Conservation (phyloP, 2,888 invertebrate genomes). For the Brachyptera putata region DNA sequence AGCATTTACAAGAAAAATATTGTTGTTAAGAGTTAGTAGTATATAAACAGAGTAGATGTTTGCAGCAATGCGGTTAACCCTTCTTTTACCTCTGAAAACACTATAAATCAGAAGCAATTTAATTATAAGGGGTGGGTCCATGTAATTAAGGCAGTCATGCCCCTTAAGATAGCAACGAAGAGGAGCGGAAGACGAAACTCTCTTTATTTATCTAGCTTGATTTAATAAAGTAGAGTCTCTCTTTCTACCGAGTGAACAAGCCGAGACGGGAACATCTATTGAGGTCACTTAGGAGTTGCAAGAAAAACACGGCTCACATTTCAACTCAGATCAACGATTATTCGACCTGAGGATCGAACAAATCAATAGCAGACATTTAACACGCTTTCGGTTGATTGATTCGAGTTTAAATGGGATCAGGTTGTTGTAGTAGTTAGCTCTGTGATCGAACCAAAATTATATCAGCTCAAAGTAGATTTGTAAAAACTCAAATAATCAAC, state of each 20-base stretch:
- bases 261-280: slow-evolving; percentile 5
- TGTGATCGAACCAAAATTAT: too few species aligned
- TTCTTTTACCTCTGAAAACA: slow-evolving; percentile 15
- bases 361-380: background rate
- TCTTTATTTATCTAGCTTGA: slow-evolving; percentile 16
- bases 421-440: too few species aligned
- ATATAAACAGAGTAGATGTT: slow-evolving; percentile 1
- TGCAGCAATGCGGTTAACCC: slow-evolving; percentile 11
- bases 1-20: too few species aligned
- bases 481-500: too few species aligned
- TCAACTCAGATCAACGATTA: background rate
- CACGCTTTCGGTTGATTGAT: too few species aligned
- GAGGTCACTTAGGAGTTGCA: background rate
- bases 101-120: slow-evolving; percentile 29
- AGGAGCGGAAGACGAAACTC: background rate
- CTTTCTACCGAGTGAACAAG: slow-evolving; percentile 13
- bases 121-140: slow-evolving; percentile 25
- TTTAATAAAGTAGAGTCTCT: slow-evolving; percentile 15
- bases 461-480: too few species aligned
- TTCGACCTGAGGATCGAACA: background rate
- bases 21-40: too few species aligned
- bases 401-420: too few species aligned
- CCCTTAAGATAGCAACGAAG: slow-evolving; percentile 9
- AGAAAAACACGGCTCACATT: slow-evolving; percentile 1
- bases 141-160: slow-evolving; percentile 27